Evolutionary conservation across 2,113 vertebrate species (phyloP), one percentile per base, ranked within the genome.

Genomic region (Phrynosoma blainvillii): DNA sequence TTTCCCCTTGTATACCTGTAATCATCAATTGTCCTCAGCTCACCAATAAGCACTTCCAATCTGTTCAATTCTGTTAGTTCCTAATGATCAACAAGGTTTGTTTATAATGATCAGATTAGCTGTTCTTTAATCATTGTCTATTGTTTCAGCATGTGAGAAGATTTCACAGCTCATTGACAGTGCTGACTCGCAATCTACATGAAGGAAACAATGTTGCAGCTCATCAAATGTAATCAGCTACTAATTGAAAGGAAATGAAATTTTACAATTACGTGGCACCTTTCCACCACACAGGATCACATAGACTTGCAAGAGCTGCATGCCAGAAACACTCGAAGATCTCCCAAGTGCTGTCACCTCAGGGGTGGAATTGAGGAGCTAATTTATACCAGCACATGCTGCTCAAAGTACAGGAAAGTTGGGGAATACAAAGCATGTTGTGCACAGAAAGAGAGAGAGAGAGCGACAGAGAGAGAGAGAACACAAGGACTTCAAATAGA

Each of bases 201-300:
- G 77, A 83, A 88, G 90, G 93, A 96, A 97, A 96, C 94, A 96
- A 96, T 93, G 90, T 86, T 94, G 93, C 91, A 96, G 91, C 92
- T 95, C 94, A 96, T 94, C 92, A 96, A 95, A 96, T 81, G 90
- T 88, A 96, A 97, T 96, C 93, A 97, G 92, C 89, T 91, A 82
- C 89, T 96, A 95, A 96, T 92, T 96, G 94, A 95, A 95, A 95
- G 90, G 93, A 96, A 94, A 94, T 91, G 87, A 93, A 96, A 95
- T 93, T 96, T 96, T 93, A 90, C 95, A 96, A 95, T 92, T 93
- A 93, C 81, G 87, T 93, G 89, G 87, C 93, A 97, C 93, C 94
- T 96, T 95, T 91, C 91, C 92, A 54, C 5, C 0, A 92, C 85
- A 92, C 91, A 93, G 89, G 91, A 84, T 93, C 95, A 95, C 71